A percentile compares a stretch with the other conserved stretches of the same genome.
Conservation (phyloP, 2,888 invertebrate genomes). For the Torymus auratus region DNA sequence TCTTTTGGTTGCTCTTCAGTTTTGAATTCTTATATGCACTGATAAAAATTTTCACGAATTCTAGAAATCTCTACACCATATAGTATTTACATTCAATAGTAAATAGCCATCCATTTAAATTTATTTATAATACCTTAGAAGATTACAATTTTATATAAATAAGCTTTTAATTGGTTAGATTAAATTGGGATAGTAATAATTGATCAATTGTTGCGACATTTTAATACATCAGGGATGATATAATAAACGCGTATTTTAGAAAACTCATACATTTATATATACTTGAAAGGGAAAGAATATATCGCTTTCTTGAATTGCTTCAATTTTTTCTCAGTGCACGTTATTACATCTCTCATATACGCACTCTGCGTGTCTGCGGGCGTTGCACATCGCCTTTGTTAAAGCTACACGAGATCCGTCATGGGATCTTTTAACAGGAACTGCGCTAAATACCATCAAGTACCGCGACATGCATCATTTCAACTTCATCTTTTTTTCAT, state of each 20-base stretch:
- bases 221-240: too few relatives aligned
- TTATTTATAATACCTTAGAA: background rate
- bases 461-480: slow-evolving; percentile 50
- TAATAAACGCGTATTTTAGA: too few relatives aligned
- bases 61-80: background rate
- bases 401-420: slow-evolving; percentile 49
- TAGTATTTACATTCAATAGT: background rate
- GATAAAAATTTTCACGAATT: slow-evolving; percentile 50
- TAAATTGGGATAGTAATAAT: too few relatives aligned
- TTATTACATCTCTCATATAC: background rate
- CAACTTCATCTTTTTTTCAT: slow-evolving; percentile 23
- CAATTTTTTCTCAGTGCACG: slow-evolving; percentile 29
- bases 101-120: too few relatives aligned
- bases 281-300: background rate
- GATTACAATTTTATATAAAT: background rate
- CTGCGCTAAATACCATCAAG: slow-evolving; percentile 54
- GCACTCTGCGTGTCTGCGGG: background rate
- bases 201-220: too few relatives aligned
- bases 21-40: slow-evolving; percentile 54
- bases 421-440: slow-evolving; percentile 55
- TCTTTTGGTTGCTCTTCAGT: slow-evolving; percentile 51
- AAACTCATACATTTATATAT: background rate
- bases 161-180: too few relatives aligned
- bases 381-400: slow-evolving; percentile 20
- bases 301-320: too few relatives aligned